Percentiles rank a stretch among this genome's conserved stretches.
These are phyloP conservation scores for Patella pellucida DNA, from an alignment of 2,888 invertebrate genomes.

Conservation along the genomic window DNA sequence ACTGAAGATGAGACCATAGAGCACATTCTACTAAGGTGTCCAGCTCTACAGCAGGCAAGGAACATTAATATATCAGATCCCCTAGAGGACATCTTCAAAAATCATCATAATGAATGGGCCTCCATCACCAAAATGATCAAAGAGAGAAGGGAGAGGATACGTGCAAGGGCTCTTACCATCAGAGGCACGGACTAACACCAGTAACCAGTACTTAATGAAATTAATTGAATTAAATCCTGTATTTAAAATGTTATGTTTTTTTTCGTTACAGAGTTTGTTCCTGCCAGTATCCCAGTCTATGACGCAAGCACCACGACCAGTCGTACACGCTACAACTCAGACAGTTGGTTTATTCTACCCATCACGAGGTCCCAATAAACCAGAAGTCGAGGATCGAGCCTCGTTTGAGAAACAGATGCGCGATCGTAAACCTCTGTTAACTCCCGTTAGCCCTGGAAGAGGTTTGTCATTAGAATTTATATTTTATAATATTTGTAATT, in stretches of 20 bases:
- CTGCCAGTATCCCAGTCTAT: background rate
- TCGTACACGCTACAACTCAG: constrained; percentile 61
- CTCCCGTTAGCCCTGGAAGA: constrained; percentile 71
- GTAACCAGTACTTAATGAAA: no score
- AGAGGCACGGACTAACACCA: no score
- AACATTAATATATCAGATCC: no score
- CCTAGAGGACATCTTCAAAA: no score
- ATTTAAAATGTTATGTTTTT: background rate
- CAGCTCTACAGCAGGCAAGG: no score
- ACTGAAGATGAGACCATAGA: no score
- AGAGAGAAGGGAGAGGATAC: no score
- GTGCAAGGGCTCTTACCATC: no score
- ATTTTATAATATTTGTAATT: no score
- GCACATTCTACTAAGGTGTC: no score
- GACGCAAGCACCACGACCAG: constrained; percentile 34
- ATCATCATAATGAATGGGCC: no score
- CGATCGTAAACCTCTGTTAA: constrained; percentile 66
- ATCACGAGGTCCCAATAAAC: constrained; percentile 61
- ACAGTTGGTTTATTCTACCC: constrained; percentile 71
- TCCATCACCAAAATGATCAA: no score
- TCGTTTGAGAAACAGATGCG: constrained; percentile 65
- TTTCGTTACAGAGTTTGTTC: background rate
- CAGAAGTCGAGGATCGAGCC: constrained; percentile 61
- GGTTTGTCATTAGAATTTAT: constrained; percentile 45
- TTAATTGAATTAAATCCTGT: background rate